These are phyloP conservation scores for Pseudochirops corinnae DNA, from an alignment of 2,797 vertebrate genomes.

Conservation along the genomic window DNA sequence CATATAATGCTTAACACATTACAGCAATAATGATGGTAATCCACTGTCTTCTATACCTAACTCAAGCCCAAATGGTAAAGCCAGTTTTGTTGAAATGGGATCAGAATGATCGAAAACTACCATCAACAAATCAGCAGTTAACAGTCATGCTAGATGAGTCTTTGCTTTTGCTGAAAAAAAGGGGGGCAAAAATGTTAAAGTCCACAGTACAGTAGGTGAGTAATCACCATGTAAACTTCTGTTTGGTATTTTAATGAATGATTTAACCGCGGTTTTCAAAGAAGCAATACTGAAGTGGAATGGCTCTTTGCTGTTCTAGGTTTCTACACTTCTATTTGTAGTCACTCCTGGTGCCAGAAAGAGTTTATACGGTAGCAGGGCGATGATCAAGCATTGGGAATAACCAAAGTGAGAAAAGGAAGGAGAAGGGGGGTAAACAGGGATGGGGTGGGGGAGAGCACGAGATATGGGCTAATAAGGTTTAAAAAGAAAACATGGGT, in stretches of 20 bases:
- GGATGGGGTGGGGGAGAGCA: not conserved
- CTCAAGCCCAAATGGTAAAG: conserved; percentile 89
- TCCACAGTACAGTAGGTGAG: conserved; percentile 87
- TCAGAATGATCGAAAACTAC: conserved; percentile 88
- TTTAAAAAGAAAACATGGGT: conserved; percentile 69
- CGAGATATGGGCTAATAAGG: conserved; percentile 38
- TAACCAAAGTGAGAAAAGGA: conserved; percentile 36
- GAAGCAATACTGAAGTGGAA: conserved; percentile 87
- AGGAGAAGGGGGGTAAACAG: conserved; percentile 41
- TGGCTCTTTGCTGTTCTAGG: conserved; percentile 86
- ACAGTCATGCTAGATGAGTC: conserved; percentile 86
- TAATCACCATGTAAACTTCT: conserved; percentile 86
- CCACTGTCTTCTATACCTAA: conserved; percentile 89
- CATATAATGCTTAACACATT: conserved; percentile 92
- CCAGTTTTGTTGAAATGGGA: conserved; percentile 87
- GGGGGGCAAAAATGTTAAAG: conserved; percentile 84
- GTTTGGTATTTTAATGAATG: conserved; percentile 77
- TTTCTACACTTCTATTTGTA: conserved; percentile 65
- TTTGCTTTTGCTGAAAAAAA: conserved; percentile 85
- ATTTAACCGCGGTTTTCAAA: conserved; percentile 84
- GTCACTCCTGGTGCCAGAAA: conserved; percentile 79
- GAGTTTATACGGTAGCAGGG: conserved; percentile 72
- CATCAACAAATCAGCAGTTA: conserved; percentile 85
- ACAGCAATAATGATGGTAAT: conserved; percentile 91
- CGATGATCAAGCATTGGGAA: conserved; percentile 68